Base-by-base conservation (phyloP, 2,113 vertebrate genomes). In the Leptosomus discolor region DNA sequence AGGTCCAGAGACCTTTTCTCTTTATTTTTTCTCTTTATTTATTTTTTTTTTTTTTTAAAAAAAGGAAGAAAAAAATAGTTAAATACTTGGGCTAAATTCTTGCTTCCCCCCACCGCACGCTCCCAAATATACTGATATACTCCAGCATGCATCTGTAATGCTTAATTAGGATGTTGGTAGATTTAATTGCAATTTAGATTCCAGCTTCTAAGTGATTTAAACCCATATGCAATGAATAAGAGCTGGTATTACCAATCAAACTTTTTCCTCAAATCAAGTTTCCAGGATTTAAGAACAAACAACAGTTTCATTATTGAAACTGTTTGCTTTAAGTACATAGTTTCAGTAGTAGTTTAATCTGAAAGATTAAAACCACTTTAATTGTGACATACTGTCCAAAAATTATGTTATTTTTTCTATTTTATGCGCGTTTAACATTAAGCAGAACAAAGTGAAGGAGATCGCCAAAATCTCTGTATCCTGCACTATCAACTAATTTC, bases 81-180 rank as follows among this genome's bases (percentile, higher is more conserved):
- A 89, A 57, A 27, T 50, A 57, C 7, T 82, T n/a, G 22, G 6
- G 75, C n/a, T 51, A 89, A 78, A 81, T 36, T 26, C 18, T 54
- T 63, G 27, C 5, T 6, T 4, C 15, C 10, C 13, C 18, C 10
- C 18, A 11, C 2, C 2, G 3, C 6, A 2, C 12, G 20, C 14
- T 14, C 24, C 17, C 3, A 63, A 50, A 70, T 50, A 80, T 6
- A 41, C 14, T 46, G n/a, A 29, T 51, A 43, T 6, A 82, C 24
- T 75, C 22, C 51, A 67, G 54, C 60, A 58, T 0, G 0, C 17
- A 53, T 63, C 48, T 75, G 57, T 58, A 91, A 45, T 48, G 54
- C 30, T 77, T 78, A 74, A 77, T 57, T 74, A 73, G 50, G 14
- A 81, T 45, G 41, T 73, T 36, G 48, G 39, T 32, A 90, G 19